A percentile compares a stretch with the other conserved stretches of the same genome.
These are phyloP conservation scores for Leucoma salicis DNA, from an alignment of 2,888 invertebrate genomes.

Conservation along the genomic window DNA sequence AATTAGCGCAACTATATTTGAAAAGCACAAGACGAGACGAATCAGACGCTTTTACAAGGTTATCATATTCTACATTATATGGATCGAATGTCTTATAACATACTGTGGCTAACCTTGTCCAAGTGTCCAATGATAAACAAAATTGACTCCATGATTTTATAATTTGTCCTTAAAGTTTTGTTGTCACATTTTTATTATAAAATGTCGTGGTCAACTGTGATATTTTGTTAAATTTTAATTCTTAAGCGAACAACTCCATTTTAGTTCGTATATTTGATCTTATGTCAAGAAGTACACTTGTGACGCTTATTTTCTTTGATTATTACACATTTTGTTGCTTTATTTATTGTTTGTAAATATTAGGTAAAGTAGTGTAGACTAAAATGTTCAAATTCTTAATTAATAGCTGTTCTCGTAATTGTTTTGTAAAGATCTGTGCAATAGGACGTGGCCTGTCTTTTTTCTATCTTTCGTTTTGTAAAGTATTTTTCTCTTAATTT, in stretches of 20 bases:
- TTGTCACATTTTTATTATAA: constrained; percentile 59
- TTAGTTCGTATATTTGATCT: constrained; percentile 54
- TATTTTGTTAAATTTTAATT: constrained; percentile 80
- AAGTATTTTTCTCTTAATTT: constrained; percentile 65
- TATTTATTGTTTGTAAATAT: constrained; percentile 81
- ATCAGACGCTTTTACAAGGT: constrained; percentile 21
- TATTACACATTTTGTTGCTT: constrained; percentile 71
- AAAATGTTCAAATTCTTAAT: constrained; percentile 59
- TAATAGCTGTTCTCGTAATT: constrained; percentile 35
- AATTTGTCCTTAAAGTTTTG: constrained; percentile 50
- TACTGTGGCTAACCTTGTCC: constrained; percentile 22
- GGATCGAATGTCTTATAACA: constrained; percentile 13
- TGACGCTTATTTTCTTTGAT: constrained; percentile 48
- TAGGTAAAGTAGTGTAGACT: constrained; percentile 56
- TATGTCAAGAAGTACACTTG: constrained; percentile 47
- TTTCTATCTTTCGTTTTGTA: constrained; percentile 54
- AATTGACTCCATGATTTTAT: constrained; percentile 37
- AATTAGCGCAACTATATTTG: constrained; percentile 10
- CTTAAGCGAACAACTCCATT: constrained; percentile 64
- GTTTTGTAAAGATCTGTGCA: constrained; percentile 60
- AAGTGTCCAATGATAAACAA: constrained; percentile 20
- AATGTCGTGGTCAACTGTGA: constrained; percentile 81
- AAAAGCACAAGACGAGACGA: constrained; percentile 6
- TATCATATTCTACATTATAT: constrained; percentile 16
- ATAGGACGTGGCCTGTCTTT: constrained; percentile 70